phyloP scores from a whole-genome alignment of 2,888 invertebrate species.

The Xanthia togata region DNA sequence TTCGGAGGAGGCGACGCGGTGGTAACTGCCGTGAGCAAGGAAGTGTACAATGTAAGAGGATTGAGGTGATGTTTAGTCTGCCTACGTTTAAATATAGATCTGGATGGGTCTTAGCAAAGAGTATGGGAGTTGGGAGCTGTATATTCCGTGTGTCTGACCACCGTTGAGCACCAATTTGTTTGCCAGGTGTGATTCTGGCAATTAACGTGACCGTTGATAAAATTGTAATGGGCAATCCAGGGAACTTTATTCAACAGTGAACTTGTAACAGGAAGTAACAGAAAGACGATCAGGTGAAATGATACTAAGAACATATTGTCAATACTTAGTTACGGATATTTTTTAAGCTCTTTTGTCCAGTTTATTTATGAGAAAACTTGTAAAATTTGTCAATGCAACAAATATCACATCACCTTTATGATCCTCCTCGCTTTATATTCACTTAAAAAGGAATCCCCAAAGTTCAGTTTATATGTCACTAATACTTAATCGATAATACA shows the following conservation, averaged over 20 bases:
- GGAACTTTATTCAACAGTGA: neutral
- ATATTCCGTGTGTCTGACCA: neutral
- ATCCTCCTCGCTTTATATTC: slow-evolving; percentile 1
- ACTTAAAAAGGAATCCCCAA: slow-evolving; percentile 17
- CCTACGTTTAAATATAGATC: slow-evolving; percentile 38
- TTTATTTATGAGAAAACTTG: neutral
- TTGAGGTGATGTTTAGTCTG: slow-evolving; percentile 53
- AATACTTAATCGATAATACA: slow-evolving; percentile 34
- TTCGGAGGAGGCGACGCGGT: slow-evolving; percentile 30
- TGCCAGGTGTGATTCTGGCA: neutral
- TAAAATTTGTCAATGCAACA: neutral
- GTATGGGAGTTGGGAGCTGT: neutral
- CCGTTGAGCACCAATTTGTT: neutral
- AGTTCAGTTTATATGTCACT: neutral
- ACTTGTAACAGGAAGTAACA: neutral
- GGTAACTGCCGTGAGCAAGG: slow-evolving; percentile 46
- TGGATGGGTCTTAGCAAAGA: neutral
- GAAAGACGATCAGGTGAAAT: neutral
- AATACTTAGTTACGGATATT: neutral
- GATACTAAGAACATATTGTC: neutral
- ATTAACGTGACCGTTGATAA: too few relatives aligned
- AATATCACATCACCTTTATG: neutral
- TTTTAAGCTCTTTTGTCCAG: neutral
- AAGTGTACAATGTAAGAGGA: slow-evolving; percentile 54
- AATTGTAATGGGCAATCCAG: neutral